phyloP scores from a whole-genome alignment of 2,113 vertebrate genomes.

The Paracanthobrama guichenoti region DNA sequence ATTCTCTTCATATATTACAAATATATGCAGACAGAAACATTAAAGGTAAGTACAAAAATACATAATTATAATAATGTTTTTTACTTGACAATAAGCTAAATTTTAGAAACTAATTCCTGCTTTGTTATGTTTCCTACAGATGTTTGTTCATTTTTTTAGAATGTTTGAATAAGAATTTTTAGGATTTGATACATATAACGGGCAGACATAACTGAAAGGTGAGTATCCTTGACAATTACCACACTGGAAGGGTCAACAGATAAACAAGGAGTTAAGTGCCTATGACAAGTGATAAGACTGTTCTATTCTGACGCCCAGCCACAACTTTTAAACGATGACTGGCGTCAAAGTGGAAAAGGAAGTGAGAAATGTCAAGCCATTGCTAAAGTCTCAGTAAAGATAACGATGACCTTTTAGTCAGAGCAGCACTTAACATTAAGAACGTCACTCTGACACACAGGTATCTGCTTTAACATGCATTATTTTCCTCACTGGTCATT shows the following conservation, averaged over 20 bases:
- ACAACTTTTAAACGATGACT: constrained; percentile 57
- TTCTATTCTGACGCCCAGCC: constrained; percentile 66
- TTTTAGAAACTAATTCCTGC: no score
- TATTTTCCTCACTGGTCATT: background rate
- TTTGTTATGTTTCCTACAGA: background rate
- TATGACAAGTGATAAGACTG: constrained; percentile 72
- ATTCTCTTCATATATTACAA: background rate
- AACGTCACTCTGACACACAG: background rate
- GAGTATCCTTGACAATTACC: constrained; percentile 39
- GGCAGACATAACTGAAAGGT: background rate
- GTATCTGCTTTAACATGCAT: background rate
- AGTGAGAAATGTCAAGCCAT: constrained; percentile 65
- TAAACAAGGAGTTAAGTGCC: constrained; percentile 68
- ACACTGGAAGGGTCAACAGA: constrained; percentile 68
- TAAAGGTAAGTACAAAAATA: background rate
- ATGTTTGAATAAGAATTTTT: background rate
- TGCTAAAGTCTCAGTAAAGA: constrained; percentile 60
- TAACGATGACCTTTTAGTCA: constrained; percentile 53
- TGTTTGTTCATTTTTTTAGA: background rate
- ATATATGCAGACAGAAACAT: background rate
- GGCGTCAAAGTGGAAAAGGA: constrained; percentile 64
- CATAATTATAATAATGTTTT: background rate
- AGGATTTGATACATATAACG: background rate
- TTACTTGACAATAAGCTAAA: no score
- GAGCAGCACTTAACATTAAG: background rate